Evolutionary conservation across 37 sponge, comb jelly and placozoan genomes (phyloP).

Genomic region (Agelas oroides): DNA sequence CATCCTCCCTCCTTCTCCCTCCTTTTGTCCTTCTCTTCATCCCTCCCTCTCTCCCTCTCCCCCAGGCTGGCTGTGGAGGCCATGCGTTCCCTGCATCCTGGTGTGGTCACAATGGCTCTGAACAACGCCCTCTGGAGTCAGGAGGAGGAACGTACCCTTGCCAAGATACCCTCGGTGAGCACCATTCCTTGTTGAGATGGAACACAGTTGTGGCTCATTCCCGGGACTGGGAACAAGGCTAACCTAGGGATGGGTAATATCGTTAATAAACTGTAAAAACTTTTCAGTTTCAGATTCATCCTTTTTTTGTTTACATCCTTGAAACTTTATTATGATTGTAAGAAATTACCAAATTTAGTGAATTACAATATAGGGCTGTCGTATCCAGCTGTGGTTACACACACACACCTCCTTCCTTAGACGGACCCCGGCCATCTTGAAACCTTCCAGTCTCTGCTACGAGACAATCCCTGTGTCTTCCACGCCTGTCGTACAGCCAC

Average conservation of each 20-base stretch:
- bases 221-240: too few species aligned
- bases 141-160: conserved; percentile 83
- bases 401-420: conserved; percentile 30
- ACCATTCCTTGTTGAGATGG: too few species aligned
- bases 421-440: conserved; percentile 76
- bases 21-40: too few species aligned
- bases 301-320: too few species aligned
- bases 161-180: conserved; percentile 80
- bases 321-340: too few species aligned
- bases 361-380: too few species aligned
- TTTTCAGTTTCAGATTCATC: too few species aligned
- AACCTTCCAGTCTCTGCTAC: conserved; percentile 76
- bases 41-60: neutral
- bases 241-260: too few species aligned
- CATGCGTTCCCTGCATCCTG: conserved; percentile 76
- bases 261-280: too few species aligned
- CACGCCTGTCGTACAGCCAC: conserved; percentile 80
- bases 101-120: conserved; percentile 73
- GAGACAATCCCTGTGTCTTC: conserved; percentile 72
- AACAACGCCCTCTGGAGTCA: conserved; percentile 90
- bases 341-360: too few species aligned
- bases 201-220: too few species aligned
- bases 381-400: too few species aligned
- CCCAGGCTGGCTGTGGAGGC: conserved; percentile 78
- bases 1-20: neutral